Base-by-base conservation (phyloP, 2,113 vertebrate species). In the Bubo bubo region DNA sequence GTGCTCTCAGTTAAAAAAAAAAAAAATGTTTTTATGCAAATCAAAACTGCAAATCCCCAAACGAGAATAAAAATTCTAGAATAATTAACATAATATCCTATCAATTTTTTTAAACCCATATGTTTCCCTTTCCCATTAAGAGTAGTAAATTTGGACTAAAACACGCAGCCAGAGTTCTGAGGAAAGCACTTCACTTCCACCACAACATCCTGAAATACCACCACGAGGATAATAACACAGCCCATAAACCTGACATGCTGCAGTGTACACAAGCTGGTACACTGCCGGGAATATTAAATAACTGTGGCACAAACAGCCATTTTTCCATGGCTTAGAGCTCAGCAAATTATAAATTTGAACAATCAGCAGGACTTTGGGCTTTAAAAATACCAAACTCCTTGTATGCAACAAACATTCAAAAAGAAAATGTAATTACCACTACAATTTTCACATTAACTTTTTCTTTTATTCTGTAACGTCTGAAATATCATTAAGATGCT, bases 191-290 rank as follows among this genome's bases (percentile, higher is more conserved):
- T 87, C 30, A 56, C 39, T 93, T 95, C 20, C 28, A 91, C 66
- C 73, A 68, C 77, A 84, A 89, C 77, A 93, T 88, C 87, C 86
- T 79, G 58, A 95, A 95, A 89, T 72, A 76, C 37, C 76, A 91
- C 50, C 73, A 87, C 50, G 81, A 91, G 39, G 24, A 64, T 60
- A 86, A 79, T 73, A 92, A 85, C 28, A 63, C 39, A 93, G 53
- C 39, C 70, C 73, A 73, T 67, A 95, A 93, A 79, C 50, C 32
- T 70, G 74, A 45, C 84, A 62, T 12, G 30, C 35, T 34, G 2
- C 49, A 87, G 49, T 4, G 32, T 62, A 74, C 1, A 2, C 24
- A 72, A 60, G 18, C 30, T 79, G 80, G 73, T 53, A 73, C 3
- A 4, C 49, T 47, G 83, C 58, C 88, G 95, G 80, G 77, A 94